A percentile compares a stretch with the other conserved stretches of the same genome.
Conservation (phyloP, 2,113 vertebrate genomes). For the Cavia porcellus region DNA sequence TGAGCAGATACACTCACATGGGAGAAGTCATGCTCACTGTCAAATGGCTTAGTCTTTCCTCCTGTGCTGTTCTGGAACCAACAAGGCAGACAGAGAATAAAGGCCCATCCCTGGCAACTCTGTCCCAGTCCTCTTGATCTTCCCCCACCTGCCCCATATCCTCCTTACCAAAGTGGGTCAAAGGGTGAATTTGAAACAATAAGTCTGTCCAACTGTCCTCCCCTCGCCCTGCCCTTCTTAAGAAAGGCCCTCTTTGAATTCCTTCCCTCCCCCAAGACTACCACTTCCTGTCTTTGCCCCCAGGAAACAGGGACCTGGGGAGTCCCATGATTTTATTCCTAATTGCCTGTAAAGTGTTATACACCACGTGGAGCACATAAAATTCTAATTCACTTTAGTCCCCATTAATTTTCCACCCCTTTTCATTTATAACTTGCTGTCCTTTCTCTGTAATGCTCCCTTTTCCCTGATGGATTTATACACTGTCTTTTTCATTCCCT, state of each 20-base stretch:
- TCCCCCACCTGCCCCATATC: not conserved
- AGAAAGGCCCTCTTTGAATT: not conserved
- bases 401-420: constrained; percentile 69
- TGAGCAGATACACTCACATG: not conserved
- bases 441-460: constrained; percentile 56
- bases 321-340: constrained; percentile 49
- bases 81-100: not conserved
- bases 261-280: not conserved
- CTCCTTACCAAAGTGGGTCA: not conserved
- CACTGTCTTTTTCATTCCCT: constrained; percentile 65
- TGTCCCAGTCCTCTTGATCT: not conserved
- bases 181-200: not conserved
- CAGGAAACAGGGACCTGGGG: not conserved
- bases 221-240: not conserved
- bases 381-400: constrained; percentile 74
- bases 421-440: constrained; percentile 73
- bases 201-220: not conserved
- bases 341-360: constrained; percentile 53
- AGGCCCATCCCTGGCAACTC: not conserved
- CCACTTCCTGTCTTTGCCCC: constrained; percentile 5
- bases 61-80: not conserved
- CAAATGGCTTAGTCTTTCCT: not conserved
- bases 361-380: constrained; percentile 55
- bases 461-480: constrained; percentile 68
- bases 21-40: not conserved